Evolutionary conservation across 2,888 invertebrate species (phyloP).

Genomic region (Melanostoma mellinum): DNA sequence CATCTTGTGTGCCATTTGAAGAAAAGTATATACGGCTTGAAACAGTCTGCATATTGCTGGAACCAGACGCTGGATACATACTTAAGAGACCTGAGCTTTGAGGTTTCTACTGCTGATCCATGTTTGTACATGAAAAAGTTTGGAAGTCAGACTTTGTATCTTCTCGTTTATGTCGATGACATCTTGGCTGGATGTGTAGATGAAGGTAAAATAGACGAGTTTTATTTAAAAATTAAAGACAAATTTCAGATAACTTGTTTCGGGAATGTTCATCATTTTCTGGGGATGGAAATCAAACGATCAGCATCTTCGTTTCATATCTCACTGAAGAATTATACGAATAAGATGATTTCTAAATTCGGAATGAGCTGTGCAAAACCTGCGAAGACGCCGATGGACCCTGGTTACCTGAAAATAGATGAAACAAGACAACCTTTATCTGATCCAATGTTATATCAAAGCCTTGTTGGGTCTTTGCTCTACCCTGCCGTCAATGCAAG

Average conservation of each 20-base stretch:
- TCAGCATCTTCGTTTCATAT: conserved; percentile 3
- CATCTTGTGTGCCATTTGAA: conserved; percentile 3
- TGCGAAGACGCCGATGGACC: too few relatives aligned
- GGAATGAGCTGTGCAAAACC: too few relatives aligned
- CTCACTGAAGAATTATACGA: too few relatives aligned
- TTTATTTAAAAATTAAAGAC: conserved; percentile 4
- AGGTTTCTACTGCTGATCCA: neutral
- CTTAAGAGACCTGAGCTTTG: neutral
- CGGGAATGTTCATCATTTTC: conserved; percentile 19
- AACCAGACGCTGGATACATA: conserved; percentile 4
- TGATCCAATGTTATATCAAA: too few relatives aligned
- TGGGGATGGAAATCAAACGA: conserved; percentile 23
- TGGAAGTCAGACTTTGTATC: conserved; percentile 6
- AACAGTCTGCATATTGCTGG: conserved; percentile 23
- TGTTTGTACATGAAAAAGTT: neutral
- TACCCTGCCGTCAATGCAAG: too few relatives aligned
- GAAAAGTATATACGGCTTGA: conserved; percentile 21
- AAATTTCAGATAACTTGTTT: conserved; percentile 15
- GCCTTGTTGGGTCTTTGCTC: too few relatives aligned
- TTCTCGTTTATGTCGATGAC: conserved; percentile 20
- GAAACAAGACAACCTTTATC: too few relatives aligned
- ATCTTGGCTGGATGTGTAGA: conserved; percentile 6
- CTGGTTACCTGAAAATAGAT: too few relatives aligned
- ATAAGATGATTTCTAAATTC: too few relatives aligned
- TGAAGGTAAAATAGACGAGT: conserved; percentile 10